Evolutionary conservation across 1,140 invertebrate species (phyloP).

Genomic region (Zaprionus ornatus): DNA sequence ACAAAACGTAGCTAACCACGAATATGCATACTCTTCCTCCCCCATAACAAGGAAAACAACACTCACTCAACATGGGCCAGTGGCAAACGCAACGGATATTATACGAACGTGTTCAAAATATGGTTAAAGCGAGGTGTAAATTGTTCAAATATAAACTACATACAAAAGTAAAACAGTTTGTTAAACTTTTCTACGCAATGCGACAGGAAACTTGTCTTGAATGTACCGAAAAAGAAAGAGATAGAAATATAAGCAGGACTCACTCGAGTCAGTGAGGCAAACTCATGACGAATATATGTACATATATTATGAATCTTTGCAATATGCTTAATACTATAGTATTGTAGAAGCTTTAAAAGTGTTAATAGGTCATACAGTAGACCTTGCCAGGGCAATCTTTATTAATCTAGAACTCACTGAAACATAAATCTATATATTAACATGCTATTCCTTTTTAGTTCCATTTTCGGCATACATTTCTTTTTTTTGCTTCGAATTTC

Average conservation of each 20-base stretch:
- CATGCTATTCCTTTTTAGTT: conserved; percentile 4
- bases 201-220: neutral
- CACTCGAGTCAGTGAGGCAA: no score
- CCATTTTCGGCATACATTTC: conserved; percentile 12
- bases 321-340: no score
- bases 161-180: conserved; percentile 25
- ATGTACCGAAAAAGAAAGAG: neutral
- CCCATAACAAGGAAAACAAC: conserved; percentile 23
- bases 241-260: neutral
- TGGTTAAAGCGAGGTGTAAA: conserved; percentile 75
- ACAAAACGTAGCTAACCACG: conserved; percentile 49
- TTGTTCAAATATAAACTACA: conserved; percentile 69
- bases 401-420: conserved; percentile 12
- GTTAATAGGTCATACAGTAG: neutral
- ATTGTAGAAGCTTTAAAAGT: neutral
- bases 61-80: conserved; percentile 36
- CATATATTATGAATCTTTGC: neutral
- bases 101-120: conserved; percentile 73
- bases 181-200: neutral
- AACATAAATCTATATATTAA: neutral
- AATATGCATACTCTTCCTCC: conserved; percentile 20
- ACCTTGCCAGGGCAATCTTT: neutral
- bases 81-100: conserved; percentile 72
- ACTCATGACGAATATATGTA: no score
- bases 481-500: conserved; percentile 13